Evolutionary conservation across 2,888 invertebrate genomes (phyloP).

Genomic region (Brenthis ino): DNA sequence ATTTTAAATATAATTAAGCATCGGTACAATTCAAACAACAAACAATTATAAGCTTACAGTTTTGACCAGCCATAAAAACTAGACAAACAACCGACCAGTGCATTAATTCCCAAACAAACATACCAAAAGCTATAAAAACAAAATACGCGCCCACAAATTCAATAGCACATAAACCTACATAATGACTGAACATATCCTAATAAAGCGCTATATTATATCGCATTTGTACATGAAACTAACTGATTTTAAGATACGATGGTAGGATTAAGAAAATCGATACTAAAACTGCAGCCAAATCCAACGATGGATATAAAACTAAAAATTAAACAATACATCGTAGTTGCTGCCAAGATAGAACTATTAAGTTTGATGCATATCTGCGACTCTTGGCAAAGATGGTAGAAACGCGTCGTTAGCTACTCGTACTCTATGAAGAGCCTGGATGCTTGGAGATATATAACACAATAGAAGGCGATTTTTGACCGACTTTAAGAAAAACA

Average conservation of each 20-base stretch:
- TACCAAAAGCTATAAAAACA: constrained; percentile 13
- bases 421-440: constrained; percentile 20
- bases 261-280: constrained; percentile 34
- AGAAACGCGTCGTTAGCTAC: constrained; percentile 31
- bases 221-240: background rate
- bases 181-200: constrained; percentile 3
- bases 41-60: no score
- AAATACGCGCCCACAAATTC: constrained; percentile 11
- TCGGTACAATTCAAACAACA: no score
- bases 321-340: constrained; percentile 62
- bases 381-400: constrained; percentile 43
- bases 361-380: constrained; percentile 60
- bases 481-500: no score
- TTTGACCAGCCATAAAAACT: constrained; percentile 8
- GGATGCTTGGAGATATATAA: background rate
- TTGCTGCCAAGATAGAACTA: constrained; percentile 52
- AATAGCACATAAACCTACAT: constrained; percentile 15
- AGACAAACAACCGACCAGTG: constrained; percentile 8
- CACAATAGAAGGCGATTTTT: no score
- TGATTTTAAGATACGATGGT: constrained; percentile 1
- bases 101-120: constrained; percentile 5
- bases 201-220: background rate
- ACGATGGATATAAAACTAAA: constrained; percentile 54
- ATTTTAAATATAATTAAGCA: no score
- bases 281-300: constrained; percentile 39